A percentile compares a stretch with the other conserved stretches of the same genome.
Evolutionary conservation across 2,797 vertebrate genomes (phyloP).

Genomic region (Notoglanidium macrostoma): DNA sequence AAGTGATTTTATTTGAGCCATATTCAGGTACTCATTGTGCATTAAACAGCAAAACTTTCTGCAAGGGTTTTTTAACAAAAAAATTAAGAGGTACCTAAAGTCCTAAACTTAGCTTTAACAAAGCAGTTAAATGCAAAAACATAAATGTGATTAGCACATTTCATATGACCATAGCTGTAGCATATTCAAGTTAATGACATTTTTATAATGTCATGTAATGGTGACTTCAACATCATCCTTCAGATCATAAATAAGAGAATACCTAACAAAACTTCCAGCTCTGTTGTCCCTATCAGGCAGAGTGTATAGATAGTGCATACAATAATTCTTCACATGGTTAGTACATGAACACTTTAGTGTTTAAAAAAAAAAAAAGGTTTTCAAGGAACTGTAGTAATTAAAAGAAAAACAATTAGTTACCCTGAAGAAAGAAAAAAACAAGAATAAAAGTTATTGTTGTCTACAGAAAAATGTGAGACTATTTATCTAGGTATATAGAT

Average conservation of each 20-base stretch:
- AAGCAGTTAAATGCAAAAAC: conserved; percentile 31
- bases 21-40: not conserved
- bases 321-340: conserved; percentile 18
- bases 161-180: conserved; percentile 14
- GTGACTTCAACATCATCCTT: conserved; percentile 60
- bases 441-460: conserved; percentile 52
- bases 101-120: conserved; percentile 33
- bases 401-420: conserved; percentile 70
- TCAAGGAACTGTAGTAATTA: conserved; percentile 65
- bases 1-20: not conserved
- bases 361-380: conserved; percentile 50
- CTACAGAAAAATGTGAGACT: conserved; percentile 53
- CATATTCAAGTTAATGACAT: conserved; percentile 65
- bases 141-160: conserved; percentile 30
- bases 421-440: conserved; percentile 54
- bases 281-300: conserved; percentile 9
- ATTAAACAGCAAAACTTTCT: not conserved
- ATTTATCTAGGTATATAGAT: conserved; percentile 35
- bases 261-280: not conserved
- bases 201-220: conserved; percentile 64
- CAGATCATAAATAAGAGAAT: conserved; percentile 53
- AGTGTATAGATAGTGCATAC: not conserved
- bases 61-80: not conserved
- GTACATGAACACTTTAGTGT: conserved; percentile 48
- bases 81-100: conserved; percentile 1